phyloP scores from a whole-genome alignment of 2,113 vertebrate genomes.

The Strix uralensis region DNA sequence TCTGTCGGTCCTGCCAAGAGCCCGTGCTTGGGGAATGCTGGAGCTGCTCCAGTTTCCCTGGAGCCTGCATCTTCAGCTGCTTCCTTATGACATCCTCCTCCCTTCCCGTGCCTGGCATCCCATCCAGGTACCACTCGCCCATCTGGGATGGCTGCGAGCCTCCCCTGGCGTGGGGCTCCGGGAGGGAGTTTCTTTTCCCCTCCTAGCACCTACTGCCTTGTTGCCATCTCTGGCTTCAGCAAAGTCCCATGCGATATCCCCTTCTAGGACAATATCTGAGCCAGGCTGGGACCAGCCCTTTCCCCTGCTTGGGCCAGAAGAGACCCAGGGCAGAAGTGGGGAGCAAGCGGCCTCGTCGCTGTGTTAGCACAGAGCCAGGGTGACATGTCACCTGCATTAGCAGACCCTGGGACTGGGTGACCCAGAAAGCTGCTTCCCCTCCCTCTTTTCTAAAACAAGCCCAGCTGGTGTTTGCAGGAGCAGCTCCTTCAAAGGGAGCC shows the following conservation, averaged over 20 bases:
- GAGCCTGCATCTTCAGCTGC: not conserved
- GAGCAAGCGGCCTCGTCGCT: not conserved
- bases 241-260: accelerated
- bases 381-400: not conserved
- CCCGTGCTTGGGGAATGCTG: not conserved
- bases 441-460: not conserved
- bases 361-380: not conserved
- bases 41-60: constrained; percentile 10
- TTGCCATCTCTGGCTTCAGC: not conserved
- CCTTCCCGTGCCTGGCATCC: not conserved
- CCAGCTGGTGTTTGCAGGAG: not conserved
- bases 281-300: not conserved
- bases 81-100: constrained; percentile 23
- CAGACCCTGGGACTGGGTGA: not conserved
- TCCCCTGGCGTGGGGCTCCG: accelerated
- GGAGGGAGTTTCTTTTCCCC: not conserved
- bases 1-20: not conserved
- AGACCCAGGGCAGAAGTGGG: not conserved
- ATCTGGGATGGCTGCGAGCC: not conserved
- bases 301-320: not conserved
- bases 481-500: not conserved
- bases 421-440: constrained; percentile 12
- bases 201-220: not conserved
- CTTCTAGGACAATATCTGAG: not conserved
- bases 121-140: not conserved